phyloP scores from a whole-genome alignment of 2,113 vertebrate species.

The Tringa solitaria region DNA sequence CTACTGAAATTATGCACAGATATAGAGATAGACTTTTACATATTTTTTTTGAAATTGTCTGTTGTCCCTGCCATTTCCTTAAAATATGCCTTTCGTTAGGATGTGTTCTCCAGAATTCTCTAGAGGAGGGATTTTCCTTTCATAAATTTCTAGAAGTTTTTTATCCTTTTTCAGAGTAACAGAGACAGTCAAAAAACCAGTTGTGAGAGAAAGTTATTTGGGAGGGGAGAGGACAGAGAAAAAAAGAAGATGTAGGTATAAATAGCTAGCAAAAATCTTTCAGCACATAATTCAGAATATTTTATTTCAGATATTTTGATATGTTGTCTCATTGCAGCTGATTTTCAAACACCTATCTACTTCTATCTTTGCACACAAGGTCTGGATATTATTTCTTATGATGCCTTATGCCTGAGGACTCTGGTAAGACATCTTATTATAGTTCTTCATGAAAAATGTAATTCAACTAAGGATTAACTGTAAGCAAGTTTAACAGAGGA shows the following conservation, averaged over 20 bases:
- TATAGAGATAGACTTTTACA: not conserved
- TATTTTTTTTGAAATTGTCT: not conserved
- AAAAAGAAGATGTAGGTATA: not conserved
- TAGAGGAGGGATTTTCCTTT: not conserved
- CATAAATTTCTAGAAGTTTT: not conserved
- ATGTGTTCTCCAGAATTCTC: not conserved
- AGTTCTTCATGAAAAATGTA: not conserved
- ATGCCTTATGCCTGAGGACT: not conserved
- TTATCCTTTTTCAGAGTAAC: not conserved
- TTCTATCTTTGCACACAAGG: not conserved
- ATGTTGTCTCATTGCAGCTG: not conserved
- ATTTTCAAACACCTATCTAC: not conserved
- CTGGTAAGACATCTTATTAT: not conserved
- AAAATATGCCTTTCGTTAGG: not conserved
- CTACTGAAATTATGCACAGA: not conserved
- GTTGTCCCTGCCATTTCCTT: not conserved
- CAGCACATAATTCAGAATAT: not conserved
- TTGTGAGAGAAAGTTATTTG: not conserved
- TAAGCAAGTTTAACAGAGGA: not conserved
- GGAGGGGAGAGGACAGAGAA: not conserved
- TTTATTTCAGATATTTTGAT: not conserved
- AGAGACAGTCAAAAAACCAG: not conserved
- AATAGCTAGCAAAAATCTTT: not conserved
- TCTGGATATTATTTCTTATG: not conserved
- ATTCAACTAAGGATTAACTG: not conserved